Percentiles rank a stretch among this genome's conserved stretches.
Conservation (phyloP, 1,140 invertebrate species). For the Drosophila ficusphila region DNA sequence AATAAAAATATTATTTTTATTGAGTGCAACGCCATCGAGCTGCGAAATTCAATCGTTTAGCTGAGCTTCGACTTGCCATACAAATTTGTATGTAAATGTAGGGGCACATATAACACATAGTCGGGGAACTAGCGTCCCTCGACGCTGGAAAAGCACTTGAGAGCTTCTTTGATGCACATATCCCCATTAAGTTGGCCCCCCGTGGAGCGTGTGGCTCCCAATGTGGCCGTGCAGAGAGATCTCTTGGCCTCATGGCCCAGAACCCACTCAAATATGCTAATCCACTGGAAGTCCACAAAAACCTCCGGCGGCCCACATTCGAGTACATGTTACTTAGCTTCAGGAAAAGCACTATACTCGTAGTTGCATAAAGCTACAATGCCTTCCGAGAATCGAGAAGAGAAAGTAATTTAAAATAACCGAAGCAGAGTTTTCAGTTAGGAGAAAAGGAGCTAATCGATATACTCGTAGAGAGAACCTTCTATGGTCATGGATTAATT, state of each 20-base stretch:
- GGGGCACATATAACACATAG: background rate
- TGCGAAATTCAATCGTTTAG: constrained; percentile 28
- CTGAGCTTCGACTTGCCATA: constrained; percentile 12
- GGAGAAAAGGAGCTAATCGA: background rate
- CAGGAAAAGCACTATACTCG: no score
- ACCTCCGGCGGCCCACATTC: constrained; percentile 31
- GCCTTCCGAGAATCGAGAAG: constrained; percentile 4
- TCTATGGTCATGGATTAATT: background rate
- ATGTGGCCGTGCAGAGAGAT: constrained; percentile 27
- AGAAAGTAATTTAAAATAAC: constrained; percentile 20
- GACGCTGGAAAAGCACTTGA: constrained; percentile 24
- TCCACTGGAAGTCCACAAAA: constrained; percentile 44
- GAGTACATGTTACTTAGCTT: constrained; percentile 28
- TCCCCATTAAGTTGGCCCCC: constrained; percentile 28
- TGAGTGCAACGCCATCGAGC: constrained; percentile 8
- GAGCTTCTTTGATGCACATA: constrained; percentile 40
- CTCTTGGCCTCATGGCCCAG: constrained; percentile 21
- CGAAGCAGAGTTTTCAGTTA: background rate
- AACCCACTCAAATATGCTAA: constrained; percentile 65
- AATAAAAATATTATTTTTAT: constrained; percentile 27
- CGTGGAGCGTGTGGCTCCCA: constrained; percentile 23
- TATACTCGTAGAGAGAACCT: no score
- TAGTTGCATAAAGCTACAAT: constrained; percentile 15
- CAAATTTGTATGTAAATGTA: constrained; percentile 32
- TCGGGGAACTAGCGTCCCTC: background rate